Conservation (phyloP, 1,140 invertebrate species). For the Papilio dardanus region DNA sequence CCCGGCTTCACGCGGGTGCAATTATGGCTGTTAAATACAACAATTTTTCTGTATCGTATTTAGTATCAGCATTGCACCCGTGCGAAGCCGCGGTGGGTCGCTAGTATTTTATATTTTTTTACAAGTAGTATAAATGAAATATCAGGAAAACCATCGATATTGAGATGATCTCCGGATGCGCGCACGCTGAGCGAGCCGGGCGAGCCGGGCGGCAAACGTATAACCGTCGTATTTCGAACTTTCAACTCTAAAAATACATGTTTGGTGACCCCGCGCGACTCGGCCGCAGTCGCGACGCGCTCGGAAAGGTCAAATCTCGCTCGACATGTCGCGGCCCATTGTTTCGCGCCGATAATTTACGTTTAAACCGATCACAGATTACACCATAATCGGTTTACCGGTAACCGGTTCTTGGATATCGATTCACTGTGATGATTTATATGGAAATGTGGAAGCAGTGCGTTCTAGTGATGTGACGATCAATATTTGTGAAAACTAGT, state of each 20-base stretch:
- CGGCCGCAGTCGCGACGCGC: conserved; percentile 71
- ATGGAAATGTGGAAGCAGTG: conserved; percentile 21
- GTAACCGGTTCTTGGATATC: neutral
- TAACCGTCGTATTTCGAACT: conserved; percentile 78
- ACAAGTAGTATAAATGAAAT: conserved; percentile 2
- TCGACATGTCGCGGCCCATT: conserved; percentile 60
- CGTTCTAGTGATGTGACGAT: conserved; percentile 38
- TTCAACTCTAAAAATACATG: conserved; percentile 81
- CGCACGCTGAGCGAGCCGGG: conserved; percentile 48
- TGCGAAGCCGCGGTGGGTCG: too few relatives aligned
- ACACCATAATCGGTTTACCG: conserved; percentile 32
- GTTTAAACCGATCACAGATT: conserved; percentile 52
- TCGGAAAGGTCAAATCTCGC: conserved; percentile 79
- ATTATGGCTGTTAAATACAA: too few relatives aligned
- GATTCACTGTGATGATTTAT: conserved; percentile 5
- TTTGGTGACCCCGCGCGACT: conserved; percentile 75
- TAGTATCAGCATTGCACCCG: too few relatives aligned
- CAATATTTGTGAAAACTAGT: conserved; percentile 24
- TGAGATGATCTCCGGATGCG: conserved; percentile 43
- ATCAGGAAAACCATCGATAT: neutral
- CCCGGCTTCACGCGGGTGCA: too few relatives aligned
- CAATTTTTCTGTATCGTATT: too few relatives aligned
- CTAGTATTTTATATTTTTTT: too few relatives aligned
- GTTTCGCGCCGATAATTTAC: conserved; percentile 56
- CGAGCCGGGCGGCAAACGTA: conserved; percentile 36